Base-by-base conservation (phyloP, 2,113 vertebrate genomes). In the Brachyistius frenatus region DNA sequence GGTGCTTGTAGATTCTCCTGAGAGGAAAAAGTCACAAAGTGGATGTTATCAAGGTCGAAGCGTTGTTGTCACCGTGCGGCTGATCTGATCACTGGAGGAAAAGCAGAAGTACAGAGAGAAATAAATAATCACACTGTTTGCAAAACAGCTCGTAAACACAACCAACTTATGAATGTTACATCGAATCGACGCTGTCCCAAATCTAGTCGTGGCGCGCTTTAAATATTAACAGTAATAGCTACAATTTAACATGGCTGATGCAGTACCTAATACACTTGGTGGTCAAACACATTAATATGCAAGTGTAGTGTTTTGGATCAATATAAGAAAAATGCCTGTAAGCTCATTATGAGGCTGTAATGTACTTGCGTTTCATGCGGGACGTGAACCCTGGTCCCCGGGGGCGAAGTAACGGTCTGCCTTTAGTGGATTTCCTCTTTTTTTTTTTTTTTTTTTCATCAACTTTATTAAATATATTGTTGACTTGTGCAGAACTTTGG, bases 221-320 rank as follows among this genome's bases (percentile, higher is more conserved):
- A 52, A 16, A 23, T 23, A 23, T 23, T 23, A 23, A 23, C 23
- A 23, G 23, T 23, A 23, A 23, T 23, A 23, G 23, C 23, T 23
- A 23, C 23, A 16, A n/a, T 52, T 52, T 16, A 52, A 52, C 15
- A 16, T 2, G 16, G 15, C 7, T 55, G 30, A 31, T 30, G 31
- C 33, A 32, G 46, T 6, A 36, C 60, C 23, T 30, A 6, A 44
- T 46, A 41, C 30, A 55, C 31, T 66, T 30, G 10, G 41, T 53
- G 46, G 37, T 66, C 58, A 7, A 36, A 31, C n/a, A 11, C 76
- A 77, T 83, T 80, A 15, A 76, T 61, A 87, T 86, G 71, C 72
- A 68, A 64, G 46, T 47, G 68, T 13, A 54, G 73, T 62, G 56
- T 61, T 61, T 30, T 5, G 79, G 67, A 86, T 86, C 80, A 69